A percentile compares a stretch with the other conserved stretches of the same genome.
Evolutionary conservation across 2,888 invertebrate genomes (phyloP).

Genomic region (Bursaphelenchus okinawaensis): DNA sequence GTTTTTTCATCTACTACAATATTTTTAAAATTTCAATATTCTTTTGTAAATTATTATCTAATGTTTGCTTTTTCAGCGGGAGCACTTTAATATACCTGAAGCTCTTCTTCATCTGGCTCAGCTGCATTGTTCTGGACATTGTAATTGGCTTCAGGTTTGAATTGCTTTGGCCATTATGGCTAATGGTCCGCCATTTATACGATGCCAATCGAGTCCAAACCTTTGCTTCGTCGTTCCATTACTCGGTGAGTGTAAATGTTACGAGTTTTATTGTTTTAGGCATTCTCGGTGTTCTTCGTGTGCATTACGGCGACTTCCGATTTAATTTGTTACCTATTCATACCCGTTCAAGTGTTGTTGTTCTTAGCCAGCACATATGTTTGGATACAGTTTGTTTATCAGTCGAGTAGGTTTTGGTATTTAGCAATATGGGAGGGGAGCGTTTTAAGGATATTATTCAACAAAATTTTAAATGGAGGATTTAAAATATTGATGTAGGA

Average conservation of each 20-base stretch:
- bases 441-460: too few relatives aligned
- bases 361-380: conserved; percentile 97
- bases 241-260: conserved; percentile 18
- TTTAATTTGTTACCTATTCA: conserved; percentile 96
- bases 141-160: conserved; percentile 94
- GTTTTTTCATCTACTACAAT: too few relatives aligned
- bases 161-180: conserved; percentile 97
- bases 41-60: too few relatives aligned
- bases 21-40: too few relatives aligned
- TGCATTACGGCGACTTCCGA: conserved; percentile 95
- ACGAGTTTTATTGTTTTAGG: conserved; percentile 64
- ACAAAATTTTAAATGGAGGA: too few relatives aligned
- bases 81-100: conserved; percentile 37
- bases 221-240: conserved; percentile 29
- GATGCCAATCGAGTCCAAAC: conserved; percentile 32
- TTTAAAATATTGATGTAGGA: too few relatives aligned
- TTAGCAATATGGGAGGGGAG: too few relatives aligned
- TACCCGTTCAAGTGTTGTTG: conserved; percentile 94
- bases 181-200: conserved; percentile 69
- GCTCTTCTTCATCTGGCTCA: conserved; percentile 38
- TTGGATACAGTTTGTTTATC: conserved; percentile 59
- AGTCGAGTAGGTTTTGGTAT: conserved; percentile 26
- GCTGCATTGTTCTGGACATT: conserved; percentile 43
- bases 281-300: conserved; percentile 94
- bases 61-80: conserved; percentile 30